Percentiles rank a stretch among this genome's conserved stretches.
These are phyloP conservation scores for Tipula lateralis DNA, from an alignment of 2,888 invertebrate genomes.

Conservation along the genomic window DNA sequence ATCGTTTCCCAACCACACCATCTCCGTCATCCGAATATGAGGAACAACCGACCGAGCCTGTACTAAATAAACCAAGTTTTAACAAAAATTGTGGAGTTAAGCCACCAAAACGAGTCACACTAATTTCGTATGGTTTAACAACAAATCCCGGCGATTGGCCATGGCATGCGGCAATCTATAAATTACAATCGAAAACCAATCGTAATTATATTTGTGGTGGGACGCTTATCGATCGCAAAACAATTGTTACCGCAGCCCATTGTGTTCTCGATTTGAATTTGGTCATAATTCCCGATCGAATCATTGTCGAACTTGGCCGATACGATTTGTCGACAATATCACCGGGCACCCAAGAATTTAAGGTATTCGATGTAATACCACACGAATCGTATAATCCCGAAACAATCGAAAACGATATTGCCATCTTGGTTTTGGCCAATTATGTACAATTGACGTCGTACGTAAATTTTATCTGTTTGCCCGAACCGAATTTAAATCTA, in stretches of 20 bases:
- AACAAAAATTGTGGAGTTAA: neutral
- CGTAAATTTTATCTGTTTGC: conserved; percentile 46
- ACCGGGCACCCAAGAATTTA: conserved; percentile 42
- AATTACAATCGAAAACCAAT: neutral
- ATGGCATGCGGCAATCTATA: conserved; percentile 47
- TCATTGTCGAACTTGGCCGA: conserved; percentile 45
- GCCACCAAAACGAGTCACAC: neutral
- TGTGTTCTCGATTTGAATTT: conserved; percentile 40
- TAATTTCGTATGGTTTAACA: neutral
- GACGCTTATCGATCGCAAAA: conserved; percentile 43
- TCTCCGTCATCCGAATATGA: neutral
- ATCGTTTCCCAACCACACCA: neutral
- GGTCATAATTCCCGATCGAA: conserved; percentile 40
- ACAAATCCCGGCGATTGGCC: conserved; percentile 46
- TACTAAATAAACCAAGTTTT: neutral
- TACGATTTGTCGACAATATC: conserved; percentile 45
- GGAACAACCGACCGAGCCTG: neutral
- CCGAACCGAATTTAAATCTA: conserved; percentile 30
- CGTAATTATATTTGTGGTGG: conserved; percentile 45
- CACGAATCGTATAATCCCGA: conserved; percentile 32
- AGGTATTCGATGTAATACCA: conserved; percentile 32
- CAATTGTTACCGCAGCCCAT: conserved; percentile 43
- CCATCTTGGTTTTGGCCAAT: conserved; percentile 43
- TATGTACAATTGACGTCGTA: conserved; percentile 41
- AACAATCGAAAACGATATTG: conserved; percentile 42